phyloP scores from a whole-genome alignment of 2,797 vertebrate genomes.

The Neosilurus hyrtlii region DNA sequence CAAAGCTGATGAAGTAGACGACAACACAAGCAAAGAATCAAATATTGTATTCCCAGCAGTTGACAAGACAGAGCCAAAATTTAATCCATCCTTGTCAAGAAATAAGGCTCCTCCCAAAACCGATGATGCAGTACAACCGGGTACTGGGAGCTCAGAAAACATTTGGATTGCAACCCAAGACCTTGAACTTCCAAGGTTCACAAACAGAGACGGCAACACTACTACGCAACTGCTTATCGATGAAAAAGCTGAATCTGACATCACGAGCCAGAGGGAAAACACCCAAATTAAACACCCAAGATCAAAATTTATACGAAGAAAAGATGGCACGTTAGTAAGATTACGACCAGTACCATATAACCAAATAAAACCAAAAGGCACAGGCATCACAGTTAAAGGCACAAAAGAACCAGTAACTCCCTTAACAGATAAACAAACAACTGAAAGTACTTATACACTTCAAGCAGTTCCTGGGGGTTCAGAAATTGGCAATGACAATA shows the following conservation, averaged over 20 bases:
- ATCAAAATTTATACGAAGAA: conserved; percentile 21
- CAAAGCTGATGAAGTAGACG: background rate
- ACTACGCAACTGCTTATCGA: background rate
- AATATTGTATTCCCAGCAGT: background rate
- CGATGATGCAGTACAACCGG: background rate
- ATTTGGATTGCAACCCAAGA: background rate
- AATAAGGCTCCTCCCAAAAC: background rate
- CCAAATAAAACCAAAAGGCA: background rate
- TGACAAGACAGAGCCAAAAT: background rate
- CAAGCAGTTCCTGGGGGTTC: background rate
- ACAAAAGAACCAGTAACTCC: background rate
- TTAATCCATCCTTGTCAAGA: background rate
- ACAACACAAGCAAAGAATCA: background rate
- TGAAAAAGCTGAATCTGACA: conserved; percentile 2
- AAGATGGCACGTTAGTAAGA: background rate
- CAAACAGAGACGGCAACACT: conserved; percentile 4
- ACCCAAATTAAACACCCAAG: conserved; percentile 33
- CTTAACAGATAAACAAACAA: background rate
- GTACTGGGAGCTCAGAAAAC: background rate
- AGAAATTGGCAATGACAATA: background rate
- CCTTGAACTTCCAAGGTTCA: background rate
- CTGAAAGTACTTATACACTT: background rate
- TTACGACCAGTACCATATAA: background rate
- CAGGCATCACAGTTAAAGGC: background rate
- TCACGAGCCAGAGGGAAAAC: conserved; percentile 2